A percentile compares a stretch with the other conserved stretches of the same genome.
Evolutionary conservation across 37 sponge, comb jelly and placozoan genomes (phyloP).

Genomic region (Aplysina aerophoba): DNA sequence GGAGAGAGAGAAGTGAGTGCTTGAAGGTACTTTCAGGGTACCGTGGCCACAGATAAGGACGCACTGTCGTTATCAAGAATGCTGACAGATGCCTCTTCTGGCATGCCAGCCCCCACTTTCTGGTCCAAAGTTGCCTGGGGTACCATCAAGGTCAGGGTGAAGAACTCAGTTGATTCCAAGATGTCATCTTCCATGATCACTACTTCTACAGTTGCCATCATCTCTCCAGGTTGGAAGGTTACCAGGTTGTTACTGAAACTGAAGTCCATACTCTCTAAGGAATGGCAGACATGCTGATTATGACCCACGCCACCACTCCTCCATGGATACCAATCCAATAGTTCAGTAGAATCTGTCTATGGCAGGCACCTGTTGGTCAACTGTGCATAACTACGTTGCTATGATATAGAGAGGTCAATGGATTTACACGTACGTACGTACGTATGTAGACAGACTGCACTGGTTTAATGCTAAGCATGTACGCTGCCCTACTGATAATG

Average conservation of each 20-base stretch:
- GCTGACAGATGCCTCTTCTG: neutral
- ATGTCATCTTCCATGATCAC: neutral
- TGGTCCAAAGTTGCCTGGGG: neutral
- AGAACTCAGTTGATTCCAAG: neutral
- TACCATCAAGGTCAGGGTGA: neutral
- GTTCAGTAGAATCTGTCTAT: neutral
- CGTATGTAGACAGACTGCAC: neutral
- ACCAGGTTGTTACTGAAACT: neutral
- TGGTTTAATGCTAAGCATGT: too few species aligned
- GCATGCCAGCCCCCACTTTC: neutral
- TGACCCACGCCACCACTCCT: neutral
- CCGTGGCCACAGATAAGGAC: neutral
- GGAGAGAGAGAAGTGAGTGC: neutral
- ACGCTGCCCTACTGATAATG: too few species aligned
- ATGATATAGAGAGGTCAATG: neutral
- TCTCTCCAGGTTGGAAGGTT: neutral
- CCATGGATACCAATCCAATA: neutral
- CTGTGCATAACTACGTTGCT: neutral
- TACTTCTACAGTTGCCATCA: neutral
- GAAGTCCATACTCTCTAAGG: neutral
- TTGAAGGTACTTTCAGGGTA: neutral
- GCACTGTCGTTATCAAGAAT: neutral
- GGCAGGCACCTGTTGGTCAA: neutral
- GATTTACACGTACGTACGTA: neutral
- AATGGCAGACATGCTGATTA: neutral